These are phyloP conservation scores for Drosophila hamatofila DNA, from an alignment of 2,888 invertebrate genomes.

Conservation along the genomic window DNA sequence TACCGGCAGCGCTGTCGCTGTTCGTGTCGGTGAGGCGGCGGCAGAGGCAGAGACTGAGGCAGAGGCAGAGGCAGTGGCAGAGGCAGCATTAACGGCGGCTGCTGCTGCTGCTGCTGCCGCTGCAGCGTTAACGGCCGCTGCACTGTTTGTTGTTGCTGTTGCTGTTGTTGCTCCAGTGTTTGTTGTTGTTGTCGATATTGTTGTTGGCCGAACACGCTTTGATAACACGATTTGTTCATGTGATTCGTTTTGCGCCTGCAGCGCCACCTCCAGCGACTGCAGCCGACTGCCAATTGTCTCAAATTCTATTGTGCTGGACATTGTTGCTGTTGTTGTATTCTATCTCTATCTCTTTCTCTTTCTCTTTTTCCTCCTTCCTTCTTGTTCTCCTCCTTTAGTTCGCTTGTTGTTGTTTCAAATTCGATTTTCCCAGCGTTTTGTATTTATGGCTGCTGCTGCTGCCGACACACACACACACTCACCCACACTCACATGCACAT, in stretches of 20 bases:
- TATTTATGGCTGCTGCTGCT: slow-evolving; percentile 61
- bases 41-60: slow-evolving; percentile 10
- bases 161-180: slow-evolving; percentile 17
- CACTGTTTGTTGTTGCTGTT: slow-evolving; percentile 34
- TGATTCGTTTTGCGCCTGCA: slow-evolving; percentile 87
- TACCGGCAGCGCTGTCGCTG: slow-evolving; percentile 32
- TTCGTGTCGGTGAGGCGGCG: slow-evolving; percentile 42
- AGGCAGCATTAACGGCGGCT: too few species aligned
- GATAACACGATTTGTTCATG: slow-evolving; percentile 84
- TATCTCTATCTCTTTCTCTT: not conserved
- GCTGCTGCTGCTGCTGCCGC: slow-evolving; percentile 19
- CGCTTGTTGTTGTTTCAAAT: slow-evolving; percentile 36
- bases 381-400: slow-evolving; percentile 4
- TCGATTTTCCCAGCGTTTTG: slow-evolving; percentile 63
- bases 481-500: slow-evolving; percentile 32
- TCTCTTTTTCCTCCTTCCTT: not conserved
- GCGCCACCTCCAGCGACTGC: slow-evolving; percentile 92
- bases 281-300: slow-evolving; percentile 89
- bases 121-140: slow-evolving; percentile 24
- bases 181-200: slow-evolving; percentile 39
- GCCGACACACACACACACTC: slow-evolving; percentile 31
- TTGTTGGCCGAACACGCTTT: slow-evolving; percentile 49
- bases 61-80: slow-evolving; percentile 16
- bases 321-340: slow-evolving; percentile 23
- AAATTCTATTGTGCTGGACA: slow-evolving; percentile 73